These are phyloP conservation scores for Caradrina clavipalpis DNA, from an alignment of 2,888 invertebrate species.

Conservation along the genomic window DNA sequence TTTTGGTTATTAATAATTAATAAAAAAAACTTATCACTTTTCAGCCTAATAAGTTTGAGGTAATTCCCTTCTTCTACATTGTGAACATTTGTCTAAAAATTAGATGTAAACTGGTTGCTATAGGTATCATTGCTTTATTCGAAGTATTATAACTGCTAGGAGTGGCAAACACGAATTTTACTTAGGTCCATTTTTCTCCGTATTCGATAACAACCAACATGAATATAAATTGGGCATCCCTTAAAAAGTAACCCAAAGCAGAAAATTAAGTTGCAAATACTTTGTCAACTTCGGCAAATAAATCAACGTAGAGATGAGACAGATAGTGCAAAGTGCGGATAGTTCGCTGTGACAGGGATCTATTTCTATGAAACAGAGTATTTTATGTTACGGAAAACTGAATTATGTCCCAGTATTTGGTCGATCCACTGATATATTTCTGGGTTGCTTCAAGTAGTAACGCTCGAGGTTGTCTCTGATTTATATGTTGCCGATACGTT, in stretches of 20 bases:
- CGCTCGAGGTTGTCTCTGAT: constrained; percentile 82
- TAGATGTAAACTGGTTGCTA: background rate
- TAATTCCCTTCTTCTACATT: too few species aligned
- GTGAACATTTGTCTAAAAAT: too few species aligned
- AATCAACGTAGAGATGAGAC: constrained; percentile 75
- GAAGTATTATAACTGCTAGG: too few species aligned
- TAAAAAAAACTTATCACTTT: too few species aligned
- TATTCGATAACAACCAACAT: background rate
- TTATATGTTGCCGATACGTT: constrained; percentile 86
- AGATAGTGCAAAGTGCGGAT: constrained; percentile 69
- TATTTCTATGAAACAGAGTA: constrained; percentile 67
- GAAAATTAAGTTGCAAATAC: constrained; percentile 53
- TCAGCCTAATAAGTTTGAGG: background rate
- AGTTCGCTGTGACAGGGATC: constrained; percentile 51
- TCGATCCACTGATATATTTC: constrained; percentile 73
- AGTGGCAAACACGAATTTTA: background rate
- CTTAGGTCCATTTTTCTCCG: background rate
- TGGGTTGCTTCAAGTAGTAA: constrained; percentile 70
- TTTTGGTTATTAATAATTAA: too few species aligned
- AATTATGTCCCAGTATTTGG: constrained; percentile 75
- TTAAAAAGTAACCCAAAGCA: constrained; percentile 47
- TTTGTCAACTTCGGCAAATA: constrained; percentile 71
- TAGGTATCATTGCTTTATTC: background rate
- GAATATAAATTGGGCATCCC: constrained; percentile 30
- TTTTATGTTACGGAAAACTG: constrained; percentile 76